These are phyloP conservation scores for Chrosomus eos DNA, from an alignment of 2,797 vertebrate species.

Conservation along the genomic window DNA sequence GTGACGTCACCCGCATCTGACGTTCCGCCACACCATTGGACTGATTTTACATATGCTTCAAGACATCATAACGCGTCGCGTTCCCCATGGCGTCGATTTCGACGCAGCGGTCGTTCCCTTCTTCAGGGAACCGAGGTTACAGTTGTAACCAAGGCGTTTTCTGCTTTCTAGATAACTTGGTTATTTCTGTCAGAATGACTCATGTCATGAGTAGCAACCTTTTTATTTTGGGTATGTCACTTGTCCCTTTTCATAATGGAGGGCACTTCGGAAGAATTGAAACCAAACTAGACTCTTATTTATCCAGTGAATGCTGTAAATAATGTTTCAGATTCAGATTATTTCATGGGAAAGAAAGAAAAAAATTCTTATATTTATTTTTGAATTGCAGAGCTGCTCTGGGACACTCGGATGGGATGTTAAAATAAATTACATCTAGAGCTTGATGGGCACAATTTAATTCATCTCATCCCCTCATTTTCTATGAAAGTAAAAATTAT, in stretches of 20 bases:
- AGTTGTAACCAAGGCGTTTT: too few species aligned
- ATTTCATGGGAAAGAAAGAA: background rate
- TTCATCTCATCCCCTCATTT: slow-evolving; percentile 46
- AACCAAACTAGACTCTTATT: background rate
- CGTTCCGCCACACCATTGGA: too few species aligned
- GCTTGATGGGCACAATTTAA: background rate
- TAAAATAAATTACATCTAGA: background rate
- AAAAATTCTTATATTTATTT: background rate
- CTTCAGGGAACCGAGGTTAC: too few species aligned
- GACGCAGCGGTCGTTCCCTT: too few species aligned
- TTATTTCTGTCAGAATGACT: background rate
- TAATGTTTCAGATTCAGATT: background rate
- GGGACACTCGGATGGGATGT: background rate
- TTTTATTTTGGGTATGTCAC: background rate
- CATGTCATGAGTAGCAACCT: background rate
- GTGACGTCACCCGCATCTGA: too few species aligned
- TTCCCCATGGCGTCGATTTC: too few species aligned
- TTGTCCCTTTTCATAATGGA: background rate
- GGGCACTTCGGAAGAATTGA: background rate
- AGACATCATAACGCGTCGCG: too few species aligned
- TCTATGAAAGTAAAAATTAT: slow-evolving; percentile 55
- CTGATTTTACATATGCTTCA: too few species aligned
- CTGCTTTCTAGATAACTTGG: background rate
- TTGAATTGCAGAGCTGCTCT: background rate
- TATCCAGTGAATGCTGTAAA: background rate